These are phyloP conservation scores for Acrossocheilus fasciatus DNA, from an alignment of 2,797 vertebrate species.

Conservation along the genomic window DNA sequence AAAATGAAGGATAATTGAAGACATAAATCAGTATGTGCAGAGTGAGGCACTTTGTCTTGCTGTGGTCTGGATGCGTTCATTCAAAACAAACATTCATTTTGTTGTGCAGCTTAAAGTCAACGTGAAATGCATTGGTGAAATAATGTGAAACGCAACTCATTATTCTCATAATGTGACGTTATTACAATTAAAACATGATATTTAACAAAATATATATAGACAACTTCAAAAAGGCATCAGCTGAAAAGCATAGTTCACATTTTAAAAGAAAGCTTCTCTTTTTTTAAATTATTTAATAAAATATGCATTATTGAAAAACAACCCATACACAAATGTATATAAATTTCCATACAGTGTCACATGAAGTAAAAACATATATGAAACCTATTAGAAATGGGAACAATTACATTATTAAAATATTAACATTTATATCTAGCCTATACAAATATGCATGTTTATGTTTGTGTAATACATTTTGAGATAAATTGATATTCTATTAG, in stretches of 20 bases:
- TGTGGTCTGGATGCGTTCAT: slow-evolving; percentile 13
- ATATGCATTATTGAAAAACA: not conserved
- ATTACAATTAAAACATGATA: no score
- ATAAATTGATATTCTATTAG: no score
- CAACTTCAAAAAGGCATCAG: not conserved
- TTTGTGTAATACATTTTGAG: no score
- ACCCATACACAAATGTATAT: no score
- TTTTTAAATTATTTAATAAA: not conserved
- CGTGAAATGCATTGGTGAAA: not conserved
- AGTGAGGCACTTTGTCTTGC: slow-evolving; percentile 37
- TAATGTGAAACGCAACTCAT: not conserved
- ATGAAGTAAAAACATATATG: no score
- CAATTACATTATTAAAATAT: no score
- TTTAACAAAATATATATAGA: not conserved
- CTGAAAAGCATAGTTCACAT: not conserved
- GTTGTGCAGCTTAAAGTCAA: no score
- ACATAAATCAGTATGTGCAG: slow-evolving; percentile 58
- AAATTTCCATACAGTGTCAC: no score
- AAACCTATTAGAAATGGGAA: no score
- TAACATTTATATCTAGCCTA: no score
- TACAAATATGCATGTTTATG: no score
- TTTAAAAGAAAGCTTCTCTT: no score
- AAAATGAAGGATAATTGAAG: slow-evolving; percentile 63
- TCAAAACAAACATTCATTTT: slow-evolving; percentile 14
- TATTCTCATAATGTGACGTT: not conserved